Percentiles rank a stretch among this genome's conserved stretches.
These are phyloP conservation scores for Sebastes trivittatus DNA, from an alignment of 2,797 vertebrate genomes.

Conservation along the genomic window DNA sequence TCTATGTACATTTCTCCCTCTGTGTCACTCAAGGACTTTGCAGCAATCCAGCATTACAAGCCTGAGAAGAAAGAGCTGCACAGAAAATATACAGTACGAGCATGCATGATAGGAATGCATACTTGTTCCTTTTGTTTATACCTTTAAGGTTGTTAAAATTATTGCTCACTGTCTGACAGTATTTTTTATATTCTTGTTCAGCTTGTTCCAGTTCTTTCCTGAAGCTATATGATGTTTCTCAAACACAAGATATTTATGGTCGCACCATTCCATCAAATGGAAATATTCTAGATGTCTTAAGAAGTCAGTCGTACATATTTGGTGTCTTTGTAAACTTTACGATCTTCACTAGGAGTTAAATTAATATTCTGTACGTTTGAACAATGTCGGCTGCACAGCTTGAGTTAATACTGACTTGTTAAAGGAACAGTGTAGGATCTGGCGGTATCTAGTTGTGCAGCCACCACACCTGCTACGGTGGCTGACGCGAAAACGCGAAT, in stretches of 20 bases:
- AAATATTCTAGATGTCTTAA: not conserved
- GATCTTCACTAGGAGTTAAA: not conserved
- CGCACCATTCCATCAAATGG: not conserved
- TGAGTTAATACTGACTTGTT: not conserved
- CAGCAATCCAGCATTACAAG: conserved; percentile 12
- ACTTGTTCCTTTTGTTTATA: not conserved
- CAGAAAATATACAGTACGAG: not conserved
- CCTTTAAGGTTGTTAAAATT: not conserved
- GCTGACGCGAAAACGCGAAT: too few relatives aligned
- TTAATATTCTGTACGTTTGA: not conserved
- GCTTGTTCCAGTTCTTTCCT: not conserved
- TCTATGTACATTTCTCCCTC: not conserved
- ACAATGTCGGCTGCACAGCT: not conserved
- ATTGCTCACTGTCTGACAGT: not conserved
- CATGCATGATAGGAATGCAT: not conserved
- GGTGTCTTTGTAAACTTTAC: not conserved
- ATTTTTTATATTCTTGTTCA: not conserved
- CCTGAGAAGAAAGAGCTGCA: not conserved
- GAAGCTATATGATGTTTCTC: not conserved
- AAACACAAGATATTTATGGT: not conserved
- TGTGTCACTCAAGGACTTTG: conserved; percentile 47
- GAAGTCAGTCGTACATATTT: not conserved
- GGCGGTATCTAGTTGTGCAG: too few relatives aligned
- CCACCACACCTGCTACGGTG: too few relatives aligned
- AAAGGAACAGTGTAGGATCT: too few relatives aligned